Evolutionary conservation across 1,140 invertebrate species (phyloP).

Genomic region (Drosophila asahinai): DNA sequence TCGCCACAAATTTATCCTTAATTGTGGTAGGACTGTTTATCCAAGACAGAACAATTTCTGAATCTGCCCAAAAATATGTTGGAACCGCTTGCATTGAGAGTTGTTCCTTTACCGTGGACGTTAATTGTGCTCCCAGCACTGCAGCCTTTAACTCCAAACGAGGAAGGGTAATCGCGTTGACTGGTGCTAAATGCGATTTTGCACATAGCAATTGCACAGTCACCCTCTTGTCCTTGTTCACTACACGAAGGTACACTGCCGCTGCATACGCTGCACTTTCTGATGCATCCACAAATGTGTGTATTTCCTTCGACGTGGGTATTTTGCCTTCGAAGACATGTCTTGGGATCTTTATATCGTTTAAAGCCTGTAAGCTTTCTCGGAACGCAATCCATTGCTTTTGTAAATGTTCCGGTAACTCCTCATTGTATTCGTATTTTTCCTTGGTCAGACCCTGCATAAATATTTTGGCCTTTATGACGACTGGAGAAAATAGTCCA

Average conservation of each 20-base stretch:
- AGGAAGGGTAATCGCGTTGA: neutral
- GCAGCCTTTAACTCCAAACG: neutral
- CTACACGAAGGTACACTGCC: neutral
- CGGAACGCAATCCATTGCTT: neutral
- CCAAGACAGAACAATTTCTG: neutral
- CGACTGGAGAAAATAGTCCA: too few species aligned
- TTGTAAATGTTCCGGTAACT: neutral
- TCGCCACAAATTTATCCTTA: neutral
- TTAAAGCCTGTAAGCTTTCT: neutral
- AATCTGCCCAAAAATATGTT: neutral
- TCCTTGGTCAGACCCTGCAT: neutral
- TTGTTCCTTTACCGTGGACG: neutral
- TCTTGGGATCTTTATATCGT: neutral
- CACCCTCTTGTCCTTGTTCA: neutral
- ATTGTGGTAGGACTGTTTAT: neutral
- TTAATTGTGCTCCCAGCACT: neutral
- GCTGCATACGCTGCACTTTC: neutral
- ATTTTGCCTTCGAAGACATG: neutral
- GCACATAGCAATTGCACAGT: neutral
- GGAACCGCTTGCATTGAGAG: neutral
- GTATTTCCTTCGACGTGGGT: neutral
- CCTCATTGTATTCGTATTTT: neutral
- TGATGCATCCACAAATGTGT: neutral
- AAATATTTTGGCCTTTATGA: neutral
- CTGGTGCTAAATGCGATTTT: neutral